Percentiles rank a stretch among this genome's conserved stretches.
These are phyloP conservation scores for Acridotheres tristis DNA, from an alignment of 2,797 vertebrate genomes.

Conservation along the genomic window DNA sequence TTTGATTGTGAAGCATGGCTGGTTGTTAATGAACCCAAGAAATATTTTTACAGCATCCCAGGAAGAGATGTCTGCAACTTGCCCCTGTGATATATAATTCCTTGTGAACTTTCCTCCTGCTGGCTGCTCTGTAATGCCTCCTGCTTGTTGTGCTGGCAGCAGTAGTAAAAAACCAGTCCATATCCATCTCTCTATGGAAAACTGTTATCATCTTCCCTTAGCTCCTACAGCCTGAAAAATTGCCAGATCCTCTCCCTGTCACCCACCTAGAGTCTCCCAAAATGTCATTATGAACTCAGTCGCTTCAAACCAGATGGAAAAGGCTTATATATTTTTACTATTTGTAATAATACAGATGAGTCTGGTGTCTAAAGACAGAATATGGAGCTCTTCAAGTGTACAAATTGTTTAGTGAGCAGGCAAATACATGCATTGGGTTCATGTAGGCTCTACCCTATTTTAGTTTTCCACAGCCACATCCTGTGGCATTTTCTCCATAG, in stretches of 20 bases:
- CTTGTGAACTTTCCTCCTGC: neutral
- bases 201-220: neutral
- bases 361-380: neutral
- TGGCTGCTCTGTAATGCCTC: neutral
- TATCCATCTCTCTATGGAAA: neutral
- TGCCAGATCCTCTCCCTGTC: neutral
- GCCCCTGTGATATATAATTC: rapidly evolving
- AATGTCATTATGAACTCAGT: neutral
- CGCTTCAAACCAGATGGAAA: neutral
- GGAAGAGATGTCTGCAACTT: neutral
- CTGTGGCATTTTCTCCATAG: neutral
- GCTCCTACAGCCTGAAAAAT: neutral
- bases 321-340: neutral
- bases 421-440: neutral
- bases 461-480: neutral
- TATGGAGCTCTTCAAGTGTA: neutral
- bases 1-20: neutral
- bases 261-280: neutral
- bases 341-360: neutral
- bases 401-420: neutral
- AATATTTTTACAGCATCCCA: neutral
- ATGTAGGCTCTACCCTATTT: neutral
- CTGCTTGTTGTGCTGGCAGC: neutral
- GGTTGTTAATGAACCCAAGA: neutral
- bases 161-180: neutral